A percentile compares a stretch with the other conserved stretches of the same genome.
phyloP scores from a whole-genome alignment of 2,888 invertebrate genomes.

The Torymus auratus region DNA sequence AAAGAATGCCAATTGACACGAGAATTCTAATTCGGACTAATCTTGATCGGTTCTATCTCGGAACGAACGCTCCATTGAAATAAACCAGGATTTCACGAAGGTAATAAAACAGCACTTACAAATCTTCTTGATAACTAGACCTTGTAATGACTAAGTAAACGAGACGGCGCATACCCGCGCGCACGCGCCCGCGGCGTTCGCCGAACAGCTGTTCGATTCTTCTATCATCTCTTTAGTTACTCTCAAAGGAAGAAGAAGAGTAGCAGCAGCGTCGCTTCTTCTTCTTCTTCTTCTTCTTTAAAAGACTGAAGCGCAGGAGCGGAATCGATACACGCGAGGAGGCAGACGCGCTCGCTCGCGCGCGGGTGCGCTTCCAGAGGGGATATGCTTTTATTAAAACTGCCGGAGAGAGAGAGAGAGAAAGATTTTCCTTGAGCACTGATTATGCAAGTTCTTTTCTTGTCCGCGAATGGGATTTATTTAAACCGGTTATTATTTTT shows the following conservation, averaged over 20 bases:
- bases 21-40: slow-evolving; percentile 66
- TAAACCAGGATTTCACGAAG: slow-evolving; percentile 77
- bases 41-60: slow-evolving; percentile 70
- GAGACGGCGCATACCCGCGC: slow-evolving; percentile 9
- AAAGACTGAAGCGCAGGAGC: not conserved
- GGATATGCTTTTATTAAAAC: slow-evolving; percentile 41
- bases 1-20: slow-evolving; percentile 17
- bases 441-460: not conserved
- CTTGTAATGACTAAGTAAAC: slow-evolving; percentile 62
- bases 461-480: too few relatives aligned
- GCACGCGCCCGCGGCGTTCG: not conserved
- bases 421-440: slow-evolving; percentile 22
- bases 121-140: slow-evolving; percentile 74
- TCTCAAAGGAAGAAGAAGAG: not conserved
- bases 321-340: slow-evolving; percentile 39
- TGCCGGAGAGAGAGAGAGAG: not conserved
- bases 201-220: slow-evolving; percentile 31
- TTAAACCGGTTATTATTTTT: too few relatives aligned
- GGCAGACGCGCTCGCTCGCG: slow-evolving; percentile 2
- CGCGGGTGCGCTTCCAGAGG: not conserved
- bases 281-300: not conserved
- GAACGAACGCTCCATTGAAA: slow-evolving; percentile 76
- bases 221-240: not conserved
- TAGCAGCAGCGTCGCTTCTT: not conserved
- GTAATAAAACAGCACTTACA: slow-evolving; percentile 71